A percentile compares a stretch with the other conserved stretches of the same genome.
phyloP scores from a whole-genome alignment of 2,797 vertebrate genomes.

The Meriones psammophilus region DNA sequence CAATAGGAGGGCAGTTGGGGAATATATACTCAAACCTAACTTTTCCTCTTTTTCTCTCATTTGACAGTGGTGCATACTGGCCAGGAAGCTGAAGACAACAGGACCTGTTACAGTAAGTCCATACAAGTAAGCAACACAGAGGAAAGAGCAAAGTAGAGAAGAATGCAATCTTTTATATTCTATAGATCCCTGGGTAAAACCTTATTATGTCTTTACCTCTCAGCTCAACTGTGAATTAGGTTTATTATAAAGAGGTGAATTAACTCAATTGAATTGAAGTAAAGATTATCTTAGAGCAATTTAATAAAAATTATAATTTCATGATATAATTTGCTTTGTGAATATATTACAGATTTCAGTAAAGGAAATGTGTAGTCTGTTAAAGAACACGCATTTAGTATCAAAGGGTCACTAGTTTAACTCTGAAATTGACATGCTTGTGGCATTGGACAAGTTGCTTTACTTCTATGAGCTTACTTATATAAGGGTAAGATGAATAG shows the following conservation, averaged over 20 bases:
- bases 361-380: neutral
- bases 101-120: neutral
- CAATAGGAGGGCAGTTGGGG: neutral
- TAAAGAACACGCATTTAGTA: neutral
- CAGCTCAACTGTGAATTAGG: conserved; percentile 24
- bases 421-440: conserved; percentile 12
- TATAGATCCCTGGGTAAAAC: conserved; percentile 2
- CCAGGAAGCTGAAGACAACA: neutral
- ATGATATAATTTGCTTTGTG: conserved; percentile 48
- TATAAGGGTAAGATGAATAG: neutral
- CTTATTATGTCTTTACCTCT: neutral
- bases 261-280: conserved; percentile 48
- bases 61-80: neutral
- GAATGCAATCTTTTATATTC: conserved; percentile 1
- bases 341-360: conserved; percentile 40
- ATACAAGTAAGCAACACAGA: neutral
- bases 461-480: conserved; percentile 49
- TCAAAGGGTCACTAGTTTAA: neutral
- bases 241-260: conserved; percentile 67
- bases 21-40: neutral
- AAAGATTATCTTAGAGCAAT: conserved; percentile 4
- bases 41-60: neutral
- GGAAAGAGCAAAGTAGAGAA: neutral
- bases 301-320: conserved; percentile 39
- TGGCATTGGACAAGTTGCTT: conserved; percentile 19